Evolutionary conservation across 2,888 invertebrate species (phyloP), one percentile per base, ranked within the genome.

Genomic region (Ashinkailepas kermadecensis): DNA sequence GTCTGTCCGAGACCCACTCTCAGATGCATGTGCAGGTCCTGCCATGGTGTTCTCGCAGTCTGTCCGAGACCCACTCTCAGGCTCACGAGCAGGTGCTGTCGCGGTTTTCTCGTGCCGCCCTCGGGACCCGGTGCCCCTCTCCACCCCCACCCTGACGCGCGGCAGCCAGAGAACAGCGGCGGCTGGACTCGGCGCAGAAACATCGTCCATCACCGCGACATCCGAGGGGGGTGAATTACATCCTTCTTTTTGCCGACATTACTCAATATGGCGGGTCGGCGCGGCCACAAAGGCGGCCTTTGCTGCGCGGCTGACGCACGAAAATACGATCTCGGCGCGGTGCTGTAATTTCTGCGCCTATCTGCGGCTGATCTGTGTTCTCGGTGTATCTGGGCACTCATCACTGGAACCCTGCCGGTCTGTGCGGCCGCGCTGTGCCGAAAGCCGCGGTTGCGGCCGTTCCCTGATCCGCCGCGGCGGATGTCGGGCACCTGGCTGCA

Each of bases 191-290:
- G 59, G 12, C 59, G 59, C 59, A 13, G 59, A 59, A 11, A 59
- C 25, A 70, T 39, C 70, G 15, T 70, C 12, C 70, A 39, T 70
- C 70, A 70, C 25, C 4, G 39, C 70, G 70, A 70, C 70, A 70
- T 25, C 39, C 13, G 13, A 39, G n/a, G 25, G 15, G 70, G 70
- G 21, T 70, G 39, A 70, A 70, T 70, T 70, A 70, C 70, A 70
- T 12, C 70, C 39, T 9, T 10, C 70, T 70, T 70, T 70, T 70
- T 70, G 70, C 70, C 70, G 70, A 70, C 70, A 70, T 70, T 70
- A 70, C 70, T 70, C 70, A 70, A 70, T 70, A 12, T 13, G 70
- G 39, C 39, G 15, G 70, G 70, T 15, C 25, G 39, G 15, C 70
- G 25, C 39, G 12, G 23, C 65, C 65, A 65, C 65, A 65, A 65